Base-by-base conservation (phyloP, 2,888 invertebrate species). In the Temnothorax unifasciatus region DNA sequence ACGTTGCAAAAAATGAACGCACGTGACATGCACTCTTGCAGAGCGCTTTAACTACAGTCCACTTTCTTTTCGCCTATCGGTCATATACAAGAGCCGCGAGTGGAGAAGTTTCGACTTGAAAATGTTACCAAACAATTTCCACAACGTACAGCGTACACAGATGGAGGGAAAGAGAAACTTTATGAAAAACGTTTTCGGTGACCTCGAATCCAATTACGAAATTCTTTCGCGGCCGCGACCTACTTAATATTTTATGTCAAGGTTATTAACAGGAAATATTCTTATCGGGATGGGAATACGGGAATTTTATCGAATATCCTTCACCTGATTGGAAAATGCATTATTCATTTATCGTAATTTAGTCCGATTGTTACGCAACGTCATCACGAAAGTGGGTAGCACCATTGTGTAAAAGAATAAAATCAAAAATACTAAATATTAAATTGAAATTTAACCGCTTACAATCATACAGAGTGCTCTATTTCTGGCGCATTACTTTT, bases 51-150 rank as follows among this genome's bases (percentile, higher is more conserved):
- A 61, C 47, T 25, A 5, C 13, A 13, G 13, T 18, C 9, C n/a
- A 13, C 54, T 79, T 71, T 38, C 69, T 69, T 79, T 18, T 79
- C 57, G 18, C 25, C 18, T 38, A 59, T 44, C n/a, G n/a, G 13
- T 25, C 18, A 47, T 69, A 47, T 69, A 57, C 47, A 21, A 71
- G 71, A 25, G 44, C n/a, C 2, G 29, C 18, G 5, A 18, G 6
- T 29, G 21, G 44, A 47, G 41, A 44, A 50, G 34, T 81, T 71
- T 81, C 25, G 34, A 69, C 41, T 69, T 47, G 47, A 71, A 81
- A 71, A 59, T 50, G 50, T 71, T 47, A 25, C 47, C 71, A 71
- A 71, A 79, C 69, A 79, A 47, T 81, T 71, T 81, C 13, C 34
- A n/a, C 79, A 3, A n/a, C 29, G 11, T 69, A 71, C 38, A 38